These are phyloP conservation scores for Motacilla tschutschensis DNA, from an alignment of 2,113 vertebrate species.

Conservation along the genomic window DNA sequence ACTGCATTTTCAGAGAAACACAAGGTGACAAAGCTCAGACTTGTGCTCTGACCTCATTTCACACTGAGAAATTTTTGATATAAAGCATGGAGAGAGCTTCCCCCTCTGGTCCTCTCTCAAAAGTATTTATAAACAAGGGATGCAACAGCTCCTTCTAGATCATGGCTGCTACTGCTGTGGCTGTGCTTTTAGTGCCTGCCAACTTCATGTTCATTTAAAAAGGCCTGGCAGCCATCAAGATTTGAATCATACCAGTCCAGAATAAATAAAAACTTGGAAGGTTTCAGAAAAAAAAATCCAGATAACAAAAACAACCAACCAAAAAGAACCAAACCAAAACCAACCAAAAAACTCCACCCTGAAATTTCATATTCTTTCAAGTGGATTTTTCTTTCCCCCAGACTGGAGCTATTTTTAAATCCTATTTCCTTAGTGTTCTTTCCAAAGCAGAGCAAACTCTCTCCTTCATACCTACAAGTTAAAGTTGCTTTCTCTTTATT, in stretches of 20 bases:
- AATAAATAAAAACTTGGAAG: constrained; percentile 17
- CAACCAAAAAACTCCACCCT: background rate
- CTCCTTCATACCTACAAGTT: background rate
- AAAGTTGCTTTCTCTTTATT: background rate
- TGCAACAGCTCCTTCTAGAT: background rate
- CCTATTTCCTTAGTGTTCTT: constrained; percentile 18
- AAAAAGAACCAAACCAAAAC: background rate
- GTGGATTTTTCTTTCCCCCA: background rate
- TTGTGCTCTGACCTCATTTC: background rate
- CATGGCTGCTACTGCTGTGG: background rate
- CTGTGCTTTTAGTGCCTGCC: background rate
- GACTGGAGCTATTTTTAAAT: constrained; percentile 22
- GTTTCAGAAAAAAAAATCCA: background rate
- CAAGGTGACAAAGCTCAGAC: background rate
- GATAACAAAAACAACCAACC: background rate
- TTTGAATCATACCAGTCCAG: background rate
- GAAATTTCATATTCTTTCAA: constrained; percentile 33
- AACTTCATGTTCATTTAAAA: background rate
- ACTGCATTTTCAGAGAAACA: background rate
- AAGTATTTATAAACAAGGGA: background rate
- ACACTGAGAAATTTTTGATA: background rate
- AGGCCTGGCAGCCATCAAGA: background rate
- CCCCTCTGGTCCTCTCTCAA: background rate
- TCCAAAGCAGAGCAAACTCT: background rate
- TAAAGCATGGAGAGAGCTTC: background rate